Base-by-base conservation (phyloP, 2,113 vertebrate species). In the Tupaia chinensis region DNA sequence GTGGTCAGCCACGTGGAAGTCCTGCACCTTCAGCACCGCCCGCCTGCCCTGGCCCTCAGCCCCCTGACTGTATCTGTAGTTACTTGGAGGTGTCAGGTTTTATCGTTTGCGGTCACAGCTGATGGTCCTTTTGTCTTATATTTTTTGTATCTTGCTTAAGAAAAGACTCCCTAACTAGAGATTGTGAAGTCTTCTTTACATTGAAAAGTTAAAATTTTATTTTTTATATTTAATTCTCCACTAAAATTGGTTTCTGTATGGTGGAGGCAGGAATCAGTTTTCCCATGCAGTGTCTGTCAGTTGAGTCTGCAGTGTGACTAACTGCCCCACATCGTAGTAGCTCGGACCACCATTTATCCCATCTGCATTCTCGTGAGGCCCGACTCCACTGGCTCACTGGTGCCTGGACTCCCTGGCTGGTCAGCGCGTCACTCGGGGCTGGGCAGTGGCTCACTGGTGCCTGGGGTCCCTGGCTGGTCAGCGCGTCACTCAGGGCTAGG, bases 201-300 rank as follows among this genome's bases (percentile, higher is more conserved):
- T 88, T 27, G 74, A 44, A 87, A 90, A 86, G 23, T 69, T 83
- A 84, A 83, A 83, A 19, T 69, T 87, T 84, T 69, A 20, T 66
- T 82, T 87, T 84, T 87, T 12, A 69, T 81, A 63, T 72, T 85
- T 95, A 86, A 85, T 23, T 70, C 27, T 76, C 32, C 84, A 68
- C 22, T 78, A 20, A 1, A 65, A n/a, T 58, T 61, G 68, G 73
- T 56, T 87, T 74, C 68, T 65, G 16, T 70, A 69, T 34, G 29
- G 32, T 81, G 27, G 22, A 61, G 15, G 56, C 44, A 72, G 27
- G 72, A 89, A 10, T 58, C 56, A 65, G 32, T 82, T 77, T 25
- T 68, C 29, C 34, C 29, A 29, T n/a, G 32, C 77, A 53, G 74
- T 54, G 15, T 54, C 7, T 93, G 2, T 58, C 63, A 78, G 0